Evolutionary conservation across 2,113 vertebrate genomes (phyloP).

Genomic region (Sciurus niger): DNA sequence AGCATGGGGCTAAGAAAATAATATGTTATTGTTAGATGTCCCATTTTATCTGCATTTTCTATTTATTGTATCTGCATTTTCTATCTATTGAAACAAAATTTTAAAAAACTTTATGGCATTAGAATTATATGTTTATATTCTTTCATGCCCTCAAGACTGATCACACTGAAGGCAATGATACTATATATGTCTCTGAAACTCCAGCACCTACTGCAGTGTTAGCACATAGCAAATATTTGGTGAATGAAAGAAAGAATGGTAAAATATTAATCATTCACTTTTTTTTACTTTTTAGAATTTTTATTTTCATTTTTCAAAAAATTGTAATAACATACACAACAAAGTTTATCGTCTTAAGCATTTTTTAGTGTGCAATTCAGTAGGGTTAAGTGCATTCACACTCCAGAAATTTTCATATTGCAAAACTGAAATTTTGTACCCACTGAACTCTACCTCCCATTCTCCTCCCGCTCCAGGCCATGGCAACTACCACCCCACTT

Average conservation of each 20-base stretch:
- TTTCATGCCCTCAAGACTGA: not conserved
- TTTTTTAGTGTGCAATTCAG: too few species aligned
- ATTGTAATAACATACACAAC: not conserved
- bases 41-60: slow-evolving; percentile 9
- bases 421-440: too few species aligned
- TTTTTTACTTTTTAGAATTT: not conserved
- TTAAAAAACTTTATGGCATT: not conserved
- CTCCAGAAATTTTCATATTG: too few species aligned
- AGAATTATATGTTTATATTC: not conserved
- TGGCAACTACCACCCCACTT: too few species aligned
- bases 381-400: too few species aligned
- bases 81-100: slow-evolving; percentile 14
- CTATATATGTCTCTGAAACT: not conserved
- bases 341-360: too few species aligned
- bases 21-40: not conserved
- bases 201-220: not conserved
- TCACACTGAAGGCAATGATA: not conserved
- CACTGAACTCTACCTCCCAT: too few species aligned
- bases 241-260: not conserved
- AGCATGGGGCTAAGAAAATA: not conserved
- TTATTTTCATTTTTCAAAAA: not conserved
- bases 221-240: not conserved
- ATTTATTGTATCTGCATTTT: not conserved
- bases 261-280: not conserved
- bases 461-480: too few species aligned